Evolutionary conservation across 2,888 invertebrate species (phyloP).

Genomic region (Antheraea assamensis): DNA sequence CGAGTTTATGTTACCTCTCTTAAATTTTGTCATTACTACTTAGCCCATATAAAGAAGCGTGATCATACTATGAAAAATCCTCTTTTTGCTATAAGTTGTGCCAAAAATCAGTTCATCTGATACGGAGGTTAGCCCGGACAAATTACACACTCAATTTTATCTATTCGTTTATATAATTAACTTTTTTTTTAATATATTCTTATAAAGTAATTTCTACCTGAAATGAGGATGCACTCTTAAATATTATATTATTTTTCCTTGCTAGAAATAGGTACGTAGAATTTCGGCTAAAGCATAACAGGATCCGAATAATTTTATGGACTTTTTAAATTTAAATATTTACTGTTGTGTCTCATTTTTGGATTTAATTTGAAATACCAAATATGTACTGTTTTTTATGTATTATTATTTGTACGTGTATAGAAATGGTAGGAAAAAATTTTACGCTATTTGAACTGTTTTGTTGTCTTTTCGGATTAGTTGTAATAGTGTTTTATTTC

Average conservation of each 20-base stretch:
- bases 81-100: no score
- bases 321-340: neutral
- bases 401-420: neutral
- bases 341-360: neutral
- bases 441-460: no score
- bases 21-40: no score
- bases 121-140: no score
- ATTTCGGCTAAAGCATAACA: neutral
- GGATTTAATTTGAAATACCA: neutral
- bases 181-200: neutral
- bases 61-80: no score
- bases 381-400: neutral
- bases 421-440: no score
- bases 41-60: no score
- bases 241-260: neutral
- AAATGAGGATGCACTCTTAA: no score
- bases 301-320: neutral
- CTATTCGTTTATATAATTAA: neutral
- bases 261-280: neutral
- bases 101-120: no score
- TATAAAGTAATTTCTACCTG: neutral
- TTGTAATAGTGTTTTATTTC: neutral
- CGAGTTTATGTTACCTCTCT: no score
- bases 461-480: neutral
- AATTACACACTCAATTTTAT: no score